Base-by-base conservation (phyloP, 92 coral and sea anemone genomes). In the Nematostella vectensis region DNA sequence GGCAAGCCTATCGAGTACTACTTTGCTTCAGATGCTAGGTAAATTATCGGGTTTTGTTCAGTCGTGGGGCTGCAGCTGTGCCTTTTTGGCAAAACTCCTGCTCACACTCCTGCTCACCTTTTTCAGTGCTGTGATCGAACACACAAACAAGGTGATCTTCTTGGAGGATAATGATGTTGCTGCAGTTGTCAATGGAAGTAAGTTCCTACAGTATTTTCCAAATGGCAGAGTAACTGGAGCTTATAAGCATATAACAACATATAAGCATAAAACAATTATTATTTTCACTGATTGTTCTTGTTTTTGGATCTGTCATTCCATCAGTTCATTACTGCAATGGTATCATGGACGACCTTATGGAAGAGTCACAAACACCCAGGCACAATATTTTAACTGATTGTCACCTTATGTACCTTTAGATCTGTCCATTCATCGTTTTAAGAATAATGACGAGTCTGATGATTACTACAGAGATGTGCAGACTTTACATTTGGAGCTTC, bases 11-110 rank as follows among this genome's bases (percentile, higher is more conserved):
- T 91, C 61, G 98, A 91, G 58, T 86, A 77, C 72, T 91, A 54
- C 62, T 86, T 91, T 70, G 96, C 98, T 11, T 91, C 98, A 24
- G 98, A 91, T 86, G 98, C 98, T 25, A 91, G 98, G 98, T 85
- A 61, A 2, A 21, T 33, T 33, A 6, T 6, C 40, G 40, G 40
- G 15, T 15, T 6, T 33, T 33, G 8, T 6, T 15, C 40, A 33
- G 15, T 6, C 8, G 15, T 6, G 40, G 40, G 40, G 15, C 15
- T 33, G 40, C 40, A 33, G 40, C 40, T 6, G 40, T 45, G 11
- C 18, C 9, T 45, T 22, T 9, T 45, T 45, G 51, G 18, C 9
- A 9, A 9, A 4, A 17, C 51, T 9, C 4, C 15, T 33, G 15
- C 6, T 33, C 40, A 15, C 40, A 6, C 40, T 33, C 6, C 40